Conservation (phyloP, 2,113 vertebrate species). For the Otus sunia region DNA sequence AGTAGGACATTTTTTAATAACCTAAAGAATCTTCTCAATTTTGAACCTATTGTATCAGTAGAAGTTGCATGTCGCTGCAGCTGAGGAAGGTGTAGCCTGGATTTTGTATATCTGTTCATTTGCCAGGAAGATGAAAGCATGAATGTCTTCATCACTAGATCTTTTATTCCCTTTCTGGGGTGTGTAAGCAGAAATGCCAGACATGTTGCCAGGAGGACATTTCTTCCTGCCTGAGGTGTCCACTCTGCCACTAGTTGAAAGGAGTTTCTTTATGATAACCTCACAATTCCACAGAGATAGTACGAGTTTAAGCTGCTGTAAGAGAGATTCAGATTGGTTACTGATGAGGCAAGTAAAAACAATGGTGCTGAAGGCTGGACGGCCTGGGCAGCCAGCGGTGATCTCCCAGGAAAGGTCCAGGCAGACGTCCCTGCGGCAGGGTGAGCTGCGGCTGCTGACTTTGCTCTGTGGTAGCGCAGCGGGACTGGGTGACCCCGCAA, state of each 20-base stretch:
- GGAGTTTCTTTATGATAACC: not conserved
- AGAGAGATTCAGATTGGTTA: not conserved
- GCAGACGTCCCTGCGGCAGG: rapidly evolving
- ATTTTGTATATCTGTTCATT: not conserved
- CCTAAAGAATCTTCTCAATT: not conserved
- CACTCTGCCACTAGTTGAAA: not conserved
- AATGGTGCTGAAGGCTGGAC: not conserved
- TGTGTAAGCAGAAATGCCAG: not conserved
- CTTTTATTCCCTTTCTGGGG: not conserved
- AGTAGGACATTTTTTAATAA: not conserved
- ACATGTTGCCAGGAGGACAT: not conserved
- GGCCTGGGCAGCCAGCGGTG: rapidly evolving
- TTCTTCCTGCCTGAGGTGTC: not conserved
- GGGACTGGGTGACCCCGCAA: rapidly evolving
- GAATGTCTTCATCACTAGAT: not conserved
- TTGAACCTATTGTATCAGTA: not conserved
- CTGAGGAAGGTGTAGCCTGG: not conserved
- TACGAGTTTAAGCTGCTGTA: not conserved
- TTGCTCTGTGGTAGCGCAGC: rapidly evolving
- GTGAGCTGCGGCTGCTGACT: not conserved
- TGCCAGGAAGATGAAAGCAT: not conserved
- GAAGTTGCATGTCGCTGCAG: not conserved
- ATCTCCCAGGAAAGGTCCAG: not conserved
- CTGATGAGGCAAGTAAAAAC: not conserved
- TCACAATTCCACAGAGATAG: not conserved